These are phyloP conservation scores for Pteria penguin DNA, from an alignment of 2,888 invertebrate genomes.

Conservation along the genomic window DNA sequence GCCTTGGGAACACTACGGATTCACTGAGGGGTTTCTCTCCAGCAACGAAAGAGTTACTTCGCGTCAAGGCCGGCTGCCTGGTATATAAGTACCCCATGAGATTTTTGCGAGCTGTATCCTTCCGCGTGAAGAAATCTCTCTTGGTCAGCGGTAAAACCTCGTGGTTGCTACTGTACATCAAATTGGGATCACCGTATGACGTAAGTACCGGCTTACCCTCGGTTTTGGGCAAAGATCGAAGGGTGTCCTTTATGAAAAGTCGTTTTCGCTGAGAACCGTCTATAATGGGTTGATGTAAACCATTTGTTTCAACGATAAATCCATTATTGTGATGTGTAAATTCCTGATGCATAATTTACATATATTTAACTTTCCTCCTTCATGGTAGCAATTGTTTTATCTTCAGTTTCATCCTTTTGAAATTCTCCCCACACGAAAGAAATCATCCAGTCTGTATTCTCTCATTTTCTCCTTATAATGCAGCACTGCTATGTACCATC, in stretches of 20 bases:
- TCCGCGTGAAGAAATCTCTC: conserved; percentile 34
- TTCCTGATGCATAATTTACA: neutral
- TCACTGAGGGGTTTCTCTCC: conserved; percentile 46
- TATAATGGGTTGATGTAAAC: neutral
- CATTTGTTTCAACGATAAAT: neutral
- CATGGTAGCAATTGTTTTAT: too few relatives aligned
- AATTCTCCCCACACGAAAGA: too few relatives aligned
- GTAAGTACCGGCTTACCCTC: neutral
- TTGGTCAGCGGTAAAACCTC: conserved; percentile 8
- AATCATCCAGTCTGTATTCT: too few relatives aligned
- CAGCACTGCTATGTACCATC: too few relatives aligned
- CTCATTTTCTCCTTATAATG: too few relatives aligned
- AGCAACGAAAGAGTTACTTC: conserved; percentile 53
- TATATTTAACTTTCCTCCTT: too few relatives aligned
- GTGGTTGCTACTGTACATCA: neutral
- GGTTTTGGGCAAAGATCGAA: neutral
- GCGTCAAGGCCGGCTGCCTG: conserved; percentile 47
- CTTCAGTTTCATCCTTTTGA: too few relatives aligned
- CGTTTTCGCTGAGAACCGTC: neutral
- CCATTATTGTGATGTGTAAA: neutral
- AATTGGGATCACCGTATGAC: neutral
- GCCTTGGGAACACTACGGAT: conserved; percentile 3
- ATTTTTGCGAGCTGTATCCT: conserved; percentile 52
- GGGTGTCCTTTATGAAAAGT: neutral
- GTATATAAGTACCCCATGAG: conserved; percentile 54